Percentiles rank a stretch among this genome's conserved stretches.
Conservation (phyloP, 2,797 vertebrate species). For the Diplodus puntazzo region DNA sequence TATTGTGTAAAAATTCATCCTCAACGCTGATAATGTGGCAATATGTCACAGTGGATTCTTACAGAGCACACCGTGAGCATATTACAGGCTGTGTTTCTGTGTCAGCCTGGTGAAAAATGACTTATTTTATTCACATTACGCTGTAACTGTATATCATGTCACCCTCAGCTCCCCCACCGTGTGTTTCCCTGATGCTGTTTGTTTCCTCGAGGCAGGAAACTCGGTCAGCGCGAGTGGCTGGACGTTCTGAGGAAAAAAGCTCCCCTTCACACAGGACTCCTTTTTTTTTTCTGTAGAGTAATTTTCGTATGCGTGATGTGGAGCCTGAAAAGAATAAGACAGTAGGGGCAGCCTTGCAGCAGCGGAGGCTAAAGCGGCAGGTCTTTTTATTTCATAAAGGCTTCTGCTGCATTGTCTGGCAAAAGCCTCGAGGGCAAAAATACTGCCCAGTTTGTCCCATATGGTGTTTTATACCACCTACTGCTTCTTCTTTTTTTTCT, state of each 20-base stretch:
- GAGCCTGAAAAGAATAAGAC: slow-evolving; percentile 66
- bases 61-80: neutral
- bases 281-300: slow-evolving; percentile 46
- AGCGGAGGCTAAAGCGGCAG: slow-evolving; percentile 55
- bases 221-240: slow-evolving; percentile 33
- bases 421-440: slow-evolving; percentile 55
- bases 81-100: slow-evolving; percentile 12
- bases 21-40: slow-evolving; percentile 23
- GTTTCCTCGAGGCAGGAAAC: slow-evolving; percentile 51
- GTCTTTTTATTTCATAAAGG: slow-evolving; percentile 69
- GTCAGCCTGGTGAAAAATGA: slow-evolving; percentile 6
- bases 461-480: slow-evolving; percentile 43
- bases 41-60: neutral
- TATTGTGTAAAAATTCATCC: slow-evolving; percentile 18
- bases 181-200: slow-evolving; percentile 45
- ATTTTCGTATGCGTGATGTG: slow-evolving; percentile 56
- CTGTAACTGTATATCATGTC: slow-evolving; percentile 44
- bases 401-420: slow-evolving; percentile 71
- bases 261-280: slow-evolving; percentile 27
- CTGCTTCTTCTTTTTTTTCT: slow-evolving; percentile 12
- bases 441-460: slow-evolving; percentile 44
- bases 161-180: slow-evolving; percentile 25
- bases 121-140: slow-evolving; percentile 23
- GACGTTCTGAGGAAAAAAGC: slow-evolving; percentile 37
- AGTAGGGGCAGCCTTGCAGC: slow-evolving; percentile 62